phyloP scores from a whole-genome alignment of 2,888 invertebrate genomes.

The Stenotaenia linearis region DNA sequence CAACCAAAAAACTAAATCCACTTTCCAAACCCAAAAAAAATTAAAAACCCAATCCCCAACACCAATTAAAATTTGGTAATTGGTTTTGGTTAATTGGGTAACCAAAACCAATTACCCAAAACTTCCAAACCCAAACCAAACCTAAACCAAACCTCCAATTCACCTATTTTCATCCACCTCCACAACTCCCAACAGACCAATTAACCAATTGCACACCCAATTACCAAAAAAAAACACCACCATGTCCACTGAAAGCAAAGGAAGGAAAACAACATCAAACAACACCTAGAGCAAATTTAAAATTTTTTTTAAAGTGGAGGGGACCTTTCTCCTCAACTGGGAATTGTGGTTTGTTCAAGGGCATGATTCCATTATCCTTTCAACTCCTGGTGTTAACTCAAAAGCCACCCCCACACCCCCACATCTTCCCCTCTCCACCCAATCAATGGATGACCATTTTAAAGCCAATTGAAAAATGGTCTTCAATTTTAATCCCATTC shows the following conservation, averaged over 20 bases:
- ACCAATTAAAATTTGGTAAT: no score
- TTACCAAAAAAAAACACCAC: background rate
- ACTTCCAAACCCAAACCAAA: no score
- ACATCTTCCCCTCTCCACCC: background rate
- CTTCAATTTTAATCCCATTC: constrained; percentile 10
- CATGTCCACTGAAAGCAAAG: background rate
- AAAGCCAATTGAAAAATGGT: background rate
- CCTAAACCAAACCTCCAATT: no score
- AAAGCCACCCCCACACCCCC: background rate
- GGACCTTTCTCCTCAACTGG: constrained; percentile 7
- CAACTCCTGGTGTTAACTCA: constrained; percentile 19
- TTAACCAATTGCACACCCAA: background rate
- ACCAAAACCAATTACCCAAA: no score
- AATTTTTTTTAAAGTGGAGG: background rate
- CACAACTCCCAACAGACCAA: background rate
- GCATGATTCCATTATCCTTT: constrained; percentile 19
- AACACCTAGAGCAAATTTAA: constrained; percentile 4
- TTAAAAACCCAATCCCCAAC: no score
- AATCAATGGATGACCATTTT: constrained; percentile 19
- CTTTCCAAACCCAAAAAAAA: no score
- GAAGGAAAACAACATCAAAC: constrained; percentile 4
- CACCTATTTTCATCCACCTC: background rate
- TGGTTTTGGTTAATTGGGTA: no score
- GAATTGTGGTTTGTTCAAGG: constrained; percentile 15
- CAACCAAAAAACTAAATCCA: no score